A percentile compares a stretch with the other conserved stretches of the same genome.
Evolutionary conservation across 2,797 vertebrate species (phyloP).

Genomic region (Poecilia gillii): DNA sequence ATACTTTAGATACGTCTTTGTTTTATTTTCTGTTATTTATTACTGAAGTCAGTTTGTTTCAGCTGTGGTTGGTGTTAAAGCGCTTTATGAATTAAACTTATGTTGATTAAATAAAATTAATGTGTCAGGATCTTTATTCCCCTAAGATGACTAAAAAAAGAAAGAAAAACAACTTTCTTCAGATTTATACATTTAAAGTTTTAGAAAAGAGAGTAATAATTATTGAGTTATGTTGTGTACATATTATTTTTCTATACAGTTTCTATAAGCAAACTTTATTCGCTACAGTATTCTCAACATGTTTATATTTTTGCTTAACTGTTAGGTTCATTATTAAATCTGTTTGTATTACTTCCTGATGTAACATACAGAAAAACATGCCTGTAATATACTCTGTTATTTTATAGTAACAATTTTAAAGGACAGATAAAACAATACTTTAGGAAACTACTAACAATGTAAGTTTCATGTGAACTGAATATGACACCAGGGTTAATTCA

Average conservation of each 20-base stretch:
- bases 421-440: no score
- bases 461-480: no score
- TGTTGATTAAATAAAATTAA: background rate
- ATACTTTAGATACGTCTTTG: background rate
- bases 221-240: background rate
- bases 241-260: background rate
- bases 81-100: no score
- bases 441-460: no score
- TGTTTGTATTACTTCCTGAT: constrained; percentile 12
- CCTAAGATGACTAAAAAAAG: background rate
- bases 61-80: no score
- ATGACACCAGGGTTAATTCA: no score
- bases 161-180: background rate
- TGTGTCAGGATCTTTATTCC: background rate
- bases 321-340: background rate
- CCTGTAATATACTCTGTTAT: no score
- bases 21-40: no score
- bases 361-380: background rate
- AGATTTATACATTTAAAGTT: background rate
- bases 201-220: background rate
- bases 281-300: background rate
- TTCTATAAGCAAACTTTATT: background rate
- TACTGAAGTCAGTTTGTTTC: no score
- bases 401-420: no score
- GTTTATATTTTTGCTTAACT: background rate